Percentiles rank a stretch among this genome's conserved stretches.
Evolutionary conservation across 2,888 invertebrate species (phyloP).

Genomic region (Melanostoma mellinum): DNA sequence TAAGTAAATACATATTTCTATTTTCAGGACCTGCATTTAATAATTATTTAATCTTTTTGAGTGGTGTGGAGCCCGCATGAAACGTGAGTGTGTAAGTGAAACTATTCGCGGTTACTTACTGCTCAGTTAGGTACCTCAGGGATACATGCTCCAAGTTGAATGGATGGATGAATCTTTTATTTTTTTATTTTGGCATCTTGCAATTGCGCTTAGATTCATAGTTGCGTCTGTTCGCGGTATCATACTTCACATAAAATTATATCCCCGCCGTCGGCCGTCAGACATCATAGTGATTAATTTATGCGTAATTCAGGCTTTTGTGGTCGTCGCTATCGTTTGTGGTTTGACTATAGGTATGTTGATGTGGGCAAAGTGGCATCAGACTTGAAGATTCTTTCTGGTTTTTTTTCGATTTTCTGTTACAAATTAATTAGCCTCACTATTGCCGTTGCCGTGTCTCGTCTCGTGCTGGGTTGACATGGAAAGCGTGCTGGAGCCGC

Average conservation of each 20-base stretch:
- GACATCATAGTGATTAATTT: slow-evolving; percentile 45
- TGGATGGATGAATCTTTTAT: no score
- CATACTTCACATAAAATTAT: slow-evolving; percentile 51
- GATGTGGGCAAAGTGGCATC: slow-evolving; percentile 22
- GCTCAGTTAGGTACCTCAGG: no score
- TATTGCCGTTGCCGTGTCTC: slow-evolving; percentile 14
- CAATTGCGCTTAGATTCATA: background rate
- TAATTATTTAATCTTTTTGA: no score
- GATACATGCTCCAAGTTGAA: no score
- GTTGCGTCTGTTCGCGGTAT: slow-evolving; percentile 25
- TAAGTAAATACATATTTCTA: background rate
- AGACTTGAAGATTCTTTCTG: slow-evolving; percentile 45
- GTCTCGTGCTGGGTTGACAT: slow-evolving; percentile 37
- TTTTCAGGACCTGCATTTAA: no score
- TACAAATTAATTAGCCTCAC: slow-evolving; percentile 47
- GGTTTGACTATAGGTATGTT: slow-evolving; percentile 9
- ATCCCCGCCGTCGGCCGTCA: slow-evolving; percentile 12
- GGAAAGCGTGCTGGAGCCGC: slow-evolving; percentile 29
- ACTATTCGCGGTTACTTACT: no score
- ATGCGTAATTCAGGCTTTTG: slow-evolving; percentile 58
- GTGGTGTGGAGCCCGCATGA: no score
- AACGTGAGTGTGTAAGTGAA: no score
- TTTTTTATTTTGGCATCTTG: no score
- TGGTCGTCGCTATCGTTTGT: slow-evolving; percentile 44
- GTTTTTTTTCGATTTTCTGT: slow-evolving; percentile 36